Evolutionary conservation across 2,888 invertebrate genomes (phyloP), one percentile per base, ranked within the genome.

Genomic region (Ennomos erosarius): DNA sequence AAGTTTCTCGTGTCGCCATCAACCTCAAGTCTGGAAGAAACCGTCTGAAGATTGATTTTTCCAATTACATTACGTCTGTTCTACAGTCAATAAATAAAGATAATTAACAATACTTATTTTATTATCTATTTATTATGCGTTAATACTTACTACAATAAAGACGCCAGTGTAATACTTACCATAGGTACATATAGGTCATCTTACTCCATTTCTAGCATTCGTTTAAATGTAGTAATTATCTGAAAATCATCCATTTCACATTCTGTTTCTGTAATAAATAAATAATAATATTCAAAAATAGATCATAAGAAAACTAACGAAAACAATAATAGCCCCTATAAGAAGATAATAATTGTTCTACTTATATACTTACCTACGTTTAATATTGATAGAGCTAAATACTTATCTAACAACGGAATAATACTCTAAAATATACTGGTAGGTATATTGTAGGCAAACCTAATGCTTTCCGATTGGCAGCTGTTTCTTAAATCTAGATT

Each of bases 1-100:
- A 93, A 74, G 92, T 95, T 34, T 93, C 94, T 9, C 94, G 94
- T 77, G 92, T 94, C 3, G 85, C 89, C 51, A 93, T 93, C 10
- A 94, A 94, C 73, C 80, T 94, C 61, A 94, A 94, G 71, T 90
- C 93, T 36, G 93, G 93, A 70, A 93, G 93, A 26, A 93, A 93
- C 70, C 90, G 93, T 60, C 82, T 95, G 50, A 93, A 93, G 82
- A 88, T 91, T 45, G 94, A 94, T 71, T 95, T 95, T 69, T 81
- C 88, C 5, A 92, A 85, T 73, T 93, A 84, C 69, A 74, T 92
- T 36, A 78, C 82, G 45, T 92, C 93, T 37, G 81, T 92, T 65
- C 75, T 90, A 64, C 89, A 89, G 67, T 75, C 84, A 59, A 69
- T 87, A 65, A 88, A 88, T 81, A 85, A 82, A 82, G 79, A 80